Base-by-base conservation (phyloP, 2,888 invertebrate genomes). In the Fabriciana adippe region DNA sequence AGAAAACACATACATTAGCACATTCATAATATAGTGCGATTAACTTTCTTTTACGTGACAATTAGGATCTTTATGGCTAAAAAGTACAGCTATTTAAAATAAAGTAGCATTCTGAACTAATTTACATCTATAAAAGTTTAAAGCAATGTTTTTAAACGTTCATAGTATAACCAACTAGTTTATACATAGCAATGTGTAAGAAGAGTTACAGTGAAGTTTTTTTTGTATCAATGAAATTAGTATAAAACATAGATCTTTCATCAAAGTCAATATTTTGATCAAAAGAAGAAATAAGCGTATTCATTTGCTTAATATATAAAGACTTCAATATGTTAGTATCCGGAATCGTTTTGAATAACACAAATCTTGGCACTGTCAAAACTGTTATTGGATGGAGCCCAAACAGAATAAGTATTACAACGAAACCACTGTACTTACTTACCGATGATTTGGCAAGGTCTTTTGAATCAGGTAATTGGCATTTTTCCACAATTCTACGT, bases 321-420 rank as follows among this genome's bases (percentile, higher is more conserved):
- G 61, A 50, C 64, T 60, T 68, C 64, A 21, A n/a, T 71, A 90
- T 89, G 88, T 71, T 89, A 55, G 82, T 88, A 0, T 81, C 82
- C 11, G 85, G 84, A 0, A 63, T 88, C 2, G 81, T 89, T 45
- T 69, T 87, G 21, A 85, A 88, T 66, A 86, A 83, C 53, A 79
- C 73, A 86, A 89, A 68, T 88, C 85, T 88, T 66, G 83, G 89
- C 21, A 90, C 89, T 66, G 89, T 88, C 0, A 89, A 90, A 69
- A 83, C 87, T 0, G 70, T 88, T 0, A 84, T 90, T 66, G 85
- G 86, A 0, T 88, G 87, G 65, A 77, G 78, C 3, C 83, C 83
- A 1, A 80, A 78, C 63, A 78, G 74, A 15, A 79, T 84, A 31
- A 86, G 85, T 70, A 41, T 41, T 8, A 68, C 80, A 0, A 79